Evolutionary conservation across 2,888 invertebrate species (phyloP).

Genomic region (Oithona nana): DNA sequence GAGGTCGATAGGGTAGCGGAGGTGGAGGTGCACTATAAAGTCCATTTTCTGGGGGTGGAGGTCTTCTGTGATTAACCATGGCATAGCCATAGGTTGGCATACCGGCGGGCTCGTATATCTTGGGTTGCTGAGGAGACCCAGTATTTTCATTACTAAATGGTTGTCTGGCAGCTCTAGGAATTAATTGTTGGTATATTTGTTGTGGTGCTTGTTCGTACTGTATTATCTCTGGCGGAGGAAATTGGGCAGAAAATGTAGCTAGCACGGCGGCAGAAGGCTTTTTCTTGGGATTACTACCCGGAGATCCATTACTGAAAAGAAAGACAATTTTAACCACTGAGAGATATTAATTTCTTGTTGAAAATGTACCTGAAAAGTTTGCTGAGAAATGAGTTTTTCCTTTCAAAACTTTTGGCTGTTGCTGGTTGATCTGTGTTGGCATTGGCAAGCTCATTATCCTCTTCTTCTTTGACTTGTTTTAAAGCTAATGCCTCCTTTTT

Average conservation of each 20-base stretch:
- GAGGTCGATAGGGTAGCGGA: constrained; percentile 11
- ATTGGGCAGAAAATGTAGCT: constrained; percentile 14
- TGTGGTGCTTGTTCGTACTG: background rate
- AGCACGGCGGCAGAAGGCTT: constrained; percentile 12
- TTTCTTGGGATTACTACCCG: background rate
- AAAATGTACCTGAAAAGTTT: background rate
- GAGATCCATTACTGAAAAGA: no score
- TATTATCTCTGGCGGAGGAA: background rate
- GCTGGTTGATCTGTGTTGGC: background rate
- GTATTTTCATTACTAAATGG: background rate
- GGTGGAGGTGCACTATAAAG: constrained; percentile 4
- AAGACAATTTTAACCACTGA: background rate
- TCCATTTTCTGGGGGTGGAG: background rate
- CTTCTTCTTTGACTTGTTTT: background rate
- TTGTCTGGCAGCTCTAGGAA: no score
- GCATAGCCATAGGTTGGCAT: background rate
- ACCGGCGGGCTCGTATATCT: background rate
- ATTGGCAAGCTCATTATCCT: background rate
- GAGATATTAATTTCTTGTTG: background rate
- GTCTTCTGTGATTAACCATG: background rate
- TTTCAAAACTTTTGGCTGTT: constrained; percentile 2
- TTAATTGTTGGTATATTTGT: background rate
- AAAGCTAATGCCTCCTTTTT: constrained; percentile 8
- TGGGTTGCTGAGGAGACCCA: background rate
- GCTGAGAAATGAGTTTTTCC: constrained; percentile 16